phyloP scores from a whole-genome alignment of 2,113 vertebrate species.

The Patagioenas fasciata region DNA sequence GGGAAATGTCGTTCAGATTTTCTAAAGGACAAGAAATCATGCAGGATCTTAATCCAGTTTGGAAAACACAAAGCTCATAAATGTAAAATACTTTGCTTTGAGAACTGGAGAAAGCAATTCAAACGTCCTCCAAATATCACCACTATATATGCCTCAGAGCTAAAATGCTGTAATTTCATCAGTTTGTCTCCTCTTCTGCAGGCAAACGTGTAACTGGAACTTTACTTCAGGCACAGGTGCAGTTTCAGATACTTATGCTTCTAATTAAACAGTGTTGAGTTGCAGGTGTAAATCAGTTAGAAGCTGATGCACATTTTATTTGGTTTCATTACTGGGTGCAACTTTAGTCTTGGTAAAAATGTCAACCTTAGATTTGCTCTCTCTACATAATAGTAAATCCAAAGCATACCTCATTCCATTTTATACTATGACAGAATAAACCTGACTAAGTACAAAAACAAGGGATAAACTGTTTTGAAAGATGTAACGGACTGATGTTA shows the following conservation, averaged over 20 bases:
- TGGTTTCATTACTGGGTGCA: neutral
- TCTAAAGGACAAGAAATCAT: neutral
- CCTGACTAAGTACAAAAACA: neutral
- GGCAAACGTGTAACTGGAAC: neutral
- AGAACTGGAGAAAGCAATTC: neutral
- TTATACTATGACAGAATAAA: neutral
- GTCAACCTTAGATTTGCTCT: neutral
- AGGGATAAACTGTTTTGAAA: neutral
- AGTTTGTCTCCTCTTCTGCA: neutral
- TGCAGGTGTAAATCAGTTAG: slow-evolving; percentile 35
- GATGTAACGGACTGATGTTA: neutral
- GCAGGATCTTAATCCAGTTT: neutral
- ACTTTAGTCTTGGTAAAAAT: slow-evolving; percentile 10
- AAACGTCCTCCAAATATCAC: neutral
- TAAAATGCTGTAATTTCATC: neutral
- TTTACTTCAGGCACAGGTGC: slow-evolving; percentile 35
- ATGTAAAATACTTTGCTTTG: neutral
- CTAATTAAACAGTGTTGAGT: neutral
- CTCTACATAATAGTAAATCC: neutral
- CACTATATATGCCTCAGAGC: neutral
- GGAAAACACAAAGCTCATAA: neutral
- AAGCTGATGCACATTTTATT: neutral
- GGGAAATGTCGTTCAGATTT: neutral
- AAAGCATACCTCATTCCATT: neutral
- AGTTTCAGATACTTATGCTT: neutral